Percentiles rank a stretch among this genome's conserved stretches.
Evolutionary conservation across 2,797 vertebrate species (phyloP).

Genomic region (Halcyon smyrnensis): DNA sequence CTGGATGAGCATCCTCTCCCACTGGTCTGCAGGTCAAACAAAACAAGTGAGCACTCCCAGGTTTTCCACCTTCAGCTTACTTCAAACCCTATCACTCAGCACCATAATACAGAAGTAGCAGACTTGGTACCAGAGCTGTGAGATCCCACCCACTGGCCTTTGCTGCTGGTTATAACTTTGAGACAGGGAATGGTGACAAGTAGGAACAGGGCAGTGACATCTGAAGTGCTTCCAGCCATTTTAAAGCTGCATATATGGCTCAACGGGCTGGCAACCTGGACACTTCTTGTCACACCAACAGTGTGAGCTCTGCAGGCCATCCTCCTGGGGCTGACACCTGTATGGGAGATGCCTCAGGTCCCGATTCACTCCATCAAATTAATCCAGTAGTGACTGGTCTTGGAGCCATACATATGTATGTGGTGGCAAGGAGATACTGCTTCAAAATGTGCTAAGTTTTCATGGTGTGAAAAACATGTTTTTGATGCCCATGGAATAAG

Average conservation of each 20-base stretch:
- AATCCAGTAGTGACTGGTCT: not conserved
- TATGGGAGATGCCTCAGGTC: fast-evolving
- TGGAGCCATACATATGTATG: not conserved
- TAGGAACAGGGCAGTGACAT: not conserved
- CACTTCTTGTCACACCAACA: not conserved
- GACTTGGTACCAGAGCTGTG: not conserved
- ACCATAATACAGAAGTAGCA: not conserved
- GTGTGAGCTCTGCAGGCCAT: not conserved
- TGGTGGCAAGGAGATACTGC: fast-evolving
- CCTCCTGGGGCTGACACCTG: not conserved
- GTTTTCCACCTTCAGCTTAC: not conserved
- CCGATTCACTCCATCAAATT: not conserved
- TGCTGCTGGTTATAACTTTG: not conserved
- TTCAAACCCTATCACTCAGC: not conserved
- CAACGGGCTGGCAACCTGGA: not conserved
- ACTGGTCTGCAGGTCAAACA: not conserved
- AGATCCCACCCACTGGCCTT: not conserved
- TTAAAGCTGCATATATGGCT: not conserved
- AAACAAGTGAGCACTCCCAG: not conserved
- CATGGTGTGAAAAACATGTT: not conserved
- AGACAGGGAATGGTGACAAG: not conserved
- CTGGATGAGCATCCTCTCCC: not conserved
- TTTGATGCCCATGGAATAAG: not conserved
- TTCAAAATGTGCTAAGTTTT: not conserved
- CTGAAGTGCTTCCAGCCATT: not conserved